phyloP scores from a whole-genome alignment of 2,888 invertebrate species.

The Habrosyne pyritoides region DNA sequence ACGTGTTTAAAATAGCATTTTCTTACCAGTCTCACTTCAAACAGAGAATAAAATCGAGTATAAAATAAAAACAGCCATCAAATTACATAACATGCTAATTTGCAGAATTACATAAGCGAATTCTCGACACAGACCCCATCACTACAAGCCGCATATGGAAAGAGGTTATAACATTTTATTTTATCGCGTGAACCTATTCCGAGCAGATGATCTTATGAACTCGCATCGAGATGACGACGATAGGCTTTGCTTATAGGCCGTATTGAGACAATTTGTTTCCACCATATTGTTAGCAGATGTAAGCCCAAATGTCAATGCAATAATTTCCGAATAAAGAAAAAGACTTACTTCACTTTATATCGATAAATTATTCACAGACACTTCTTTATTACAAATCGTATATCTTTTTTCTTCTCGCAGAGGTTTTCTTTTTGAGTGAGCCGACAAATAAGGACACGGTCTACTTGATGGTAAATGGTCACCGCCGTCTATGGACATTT shows the following conservation, averaged over 20 bases:
- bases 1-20: too few species aligned
- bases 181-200: background rate
- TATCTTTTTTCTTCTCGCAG: too few species aligned
- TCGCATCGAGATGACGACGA: background rate
- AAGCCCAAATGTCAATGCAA: background rate
- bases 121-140: background rate
- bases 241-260: slow-evolving; percentile 1
- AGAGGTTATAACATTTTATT: slow-evolving; percentile 1
- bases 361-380: background rate
- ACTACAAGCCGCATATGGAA: slow-evolving; percentile 5
- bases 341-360: background rate
- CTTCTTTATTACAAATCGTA: too few species aligned
- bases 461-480: too few species aligned
- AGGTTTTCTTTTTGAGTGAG: too few species aligned
- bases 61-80: background rate
- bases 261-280: background rate
- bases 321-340: too few species aligned
- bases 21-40: too few species aligned
- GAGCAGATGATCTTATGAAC: slow-evolving; percentile 1
- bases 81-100: background rate
- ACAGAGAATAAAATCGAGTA: too few species aligned
- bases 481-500: too few species aligned
- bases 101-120: background rate
- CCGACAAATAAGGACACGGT: too few species aligned
- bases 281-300: background rate